These are phyloP conservation scores for Cephus pulcher DNA, from an alignment of 2,888 invertebrate species.

Conservation along the genomic window DNA sequence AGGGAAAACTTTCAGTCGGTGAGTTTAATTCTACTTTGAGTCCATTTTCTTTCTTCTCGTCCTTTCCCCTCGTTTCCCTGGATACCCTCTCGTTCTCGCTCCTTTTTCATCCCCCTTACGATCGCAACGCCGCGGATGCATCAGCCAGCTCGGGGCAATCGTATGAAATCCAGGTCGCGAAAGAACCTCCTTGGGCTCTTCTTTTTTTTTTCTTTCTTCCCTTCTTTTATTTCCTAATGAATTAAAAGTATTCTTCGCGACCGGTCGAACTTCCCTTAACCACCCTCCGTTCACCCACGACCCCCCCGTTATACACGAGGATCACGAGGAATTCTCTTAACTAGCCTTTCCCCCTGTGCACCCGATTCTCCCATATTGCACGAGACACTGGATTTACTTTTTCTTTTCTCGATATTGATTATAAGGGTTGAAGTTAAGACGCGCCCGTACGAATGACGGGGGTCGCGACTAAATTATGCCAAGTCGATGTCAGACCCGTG, in stretches of 20 bases:
- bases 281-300: neutral
- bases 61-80: neutral
- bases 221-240: slow-evolving; percentile 24
- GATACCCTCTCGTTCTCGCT: neutral
- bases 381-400: neutral
- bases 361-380: neutral
- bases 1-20: neutral
- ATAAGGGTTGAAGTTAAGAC: neutral
- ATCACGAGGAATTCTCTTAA: slow-evolving; percentile 32
- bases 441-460: slow-evolving; percentile 10
- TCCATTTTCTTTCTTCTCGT: neutral
- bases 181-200: neutral
- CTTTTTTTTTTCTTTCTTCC: neutral
- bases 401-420: neutral
- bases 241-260: slow-evolving; percentile 24
- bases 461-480: slow-evolving; percentile 36
- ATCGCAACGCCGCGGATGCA: neutral
- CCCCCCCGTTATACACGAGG: slow-evolving; percentile 27
- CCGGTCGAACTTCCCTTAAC: neutral
- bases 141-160: slow-evolving; percentile 18
- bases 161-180: slow-evolving; percentile 30
- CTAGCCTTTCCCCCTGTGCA: neutral
- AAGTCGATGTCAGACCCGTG: slow-evolving; percentile 37
- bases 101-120: neutral
- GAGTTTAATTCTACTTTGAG: slow-evolving; percentile 2